Evolutionary conservation across 2,888 invertebrate genomes (phyloP).

Genomic region (Halictus ligatus): DNA sequence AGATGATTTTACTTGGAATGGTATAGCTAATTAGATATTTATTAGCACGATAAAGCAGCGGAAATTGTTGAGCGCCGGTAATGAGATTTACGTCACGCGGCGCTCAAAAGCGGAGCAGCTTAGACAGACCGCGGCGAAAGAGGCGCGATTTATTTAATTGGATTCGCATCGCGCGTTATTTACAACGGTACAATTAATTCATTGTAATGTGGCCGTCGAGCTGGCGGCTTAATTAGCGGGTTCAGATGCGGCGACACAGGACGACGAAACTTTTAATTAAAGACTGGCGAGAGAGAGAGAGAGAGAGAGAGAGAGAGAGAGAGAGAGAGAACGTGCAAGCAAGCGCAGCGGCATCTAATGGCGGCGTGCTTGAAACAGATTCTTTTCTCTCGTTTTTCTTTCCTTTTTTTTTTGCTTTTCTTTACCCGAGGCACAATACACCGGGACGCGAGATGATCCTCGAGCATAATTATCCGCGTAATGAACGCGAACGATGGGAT

Average conservation of each 20-base stretch:
- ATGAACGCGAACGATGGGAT: background rate
- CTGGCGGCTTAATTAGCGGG: conserved; percentile 22
- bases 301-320: no score
- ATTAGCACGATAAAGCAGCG: conserved; percentile 28
- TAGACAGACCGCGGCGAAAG: background rate
- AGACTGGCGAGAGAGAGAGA: conserved; percentile 7
- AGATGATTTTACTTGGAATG: background rate
- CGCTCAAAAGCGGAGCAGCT: conserved; percentile 3
- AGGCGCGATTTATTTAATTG: conserved; percentile 44
- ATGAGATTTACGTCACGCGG: conserved; percentile 30
- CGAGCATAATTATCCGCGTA: background rate
- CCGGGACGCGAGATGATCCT: background rate
- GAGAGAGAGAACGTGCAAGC: background rate
- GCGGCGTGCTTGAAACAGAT: conserved; percentile 20
- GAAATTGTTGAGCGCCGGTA: conserved; percentile 3
- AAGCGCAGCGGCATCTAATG: conserved; percentile 21
- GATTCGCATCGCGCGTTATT: conserved; percentile 37
- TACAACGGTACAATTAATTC: conserved; percentile 28
- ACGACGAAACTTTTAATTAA: conserved; percentile 53
- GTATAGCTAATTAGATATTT: conserved; percentile 21
- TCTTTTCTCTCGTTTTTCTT: background rate
- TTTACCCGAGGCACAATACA: background rate
- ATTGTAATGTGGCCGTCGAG: conserved; percentile 18
- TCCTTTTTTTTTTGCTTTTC: background rate
- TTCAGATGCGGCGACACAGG: conserved; percentile 15